phyloP scores from a whole-genome alignment of 2,113 vertebrate species.

The Tapirus terrestris region DNA sequence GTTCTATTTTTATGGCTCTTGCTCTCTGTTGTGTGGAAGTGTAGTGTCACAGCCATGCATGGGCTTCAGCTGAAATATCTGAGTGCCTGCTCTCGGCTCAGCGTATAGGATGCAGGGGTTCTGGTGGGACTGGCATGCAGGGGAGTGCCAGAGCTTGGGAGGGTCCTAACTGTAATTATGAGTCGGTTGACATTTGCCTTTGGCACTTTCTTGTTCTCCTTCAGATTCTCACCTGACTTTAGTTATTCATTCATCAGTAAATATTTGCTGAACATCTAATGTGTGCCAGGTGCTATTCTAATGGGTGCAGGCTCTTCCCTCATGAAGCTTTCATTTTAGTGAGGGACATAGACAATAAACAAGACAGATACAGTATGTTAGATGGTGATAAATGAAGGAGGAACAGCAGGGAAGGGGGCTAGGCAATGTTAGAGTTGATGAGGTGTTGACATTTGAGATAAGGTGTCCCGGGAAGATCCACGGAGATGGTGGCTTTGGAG shows the following conservation, averaged over 20 bases:
- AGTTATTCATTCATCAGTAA: background rate
- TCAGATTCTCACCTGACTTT: background rate
- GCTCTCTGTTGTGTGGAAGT: background rate
- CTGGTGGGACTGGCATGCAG: background rate
- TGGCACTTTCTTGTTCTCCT: background rate
- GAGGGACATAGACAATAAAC: background rate
- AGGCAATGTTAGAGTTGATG: background rate
- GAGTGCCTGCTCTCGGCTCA: background rate
- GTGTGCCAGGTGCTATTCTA: background rate
- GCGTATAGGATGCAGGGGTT: background rate
- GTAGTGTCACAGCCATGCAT: background rate
- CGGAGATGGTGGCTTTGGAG: background rate
- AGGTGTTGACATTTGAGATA: background rate
- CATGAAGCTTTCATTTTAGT: background rate
- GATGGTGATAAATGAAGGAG: background rate
- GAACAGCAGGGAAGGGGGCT: background rate
- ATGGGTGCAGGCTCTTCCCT: background rate
- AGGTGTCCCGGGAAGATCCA: background rate
- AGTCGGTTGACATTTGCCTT: background rate
- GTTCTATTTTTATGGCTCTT: background rate
- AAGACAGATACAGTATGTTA: background rate
- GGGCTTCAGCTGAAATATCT: background rate
- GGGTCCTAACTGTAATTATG: background rate
- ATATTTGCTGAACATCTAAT: background rate
- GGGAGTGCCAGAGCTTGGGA: background rate